Conservation (phyloP, 1,140 invertebrate genomes). For the Drosophila baimaii region DNA sequence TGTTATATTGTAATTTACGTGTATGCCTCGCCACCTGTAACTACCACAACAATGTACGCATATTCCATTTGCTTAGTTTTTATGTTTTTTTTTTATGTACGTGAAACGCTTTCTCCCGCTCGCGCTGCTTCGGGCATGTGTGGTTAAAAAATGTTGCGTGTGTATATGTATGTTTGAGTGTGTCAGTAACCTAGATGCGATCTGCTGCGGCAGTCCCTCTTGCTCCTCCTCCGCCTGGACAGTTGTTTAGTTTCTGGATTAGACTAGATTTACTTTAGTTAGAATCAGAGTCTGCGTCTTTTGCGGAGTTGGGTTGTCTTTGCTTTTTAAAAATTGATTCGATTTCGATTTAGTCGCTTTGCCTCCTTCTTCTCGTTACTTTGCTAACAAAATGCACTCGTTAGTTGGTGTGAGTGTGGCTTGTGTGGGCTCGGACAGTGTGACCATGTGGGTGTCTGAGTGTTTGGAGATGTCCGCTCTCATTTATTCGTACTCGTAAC, state of each 20-base stretch:
- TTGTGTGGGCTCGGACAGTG: constrained; percentile 23
- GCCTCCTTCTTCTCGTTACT: constrained; percentile 14
- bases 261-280: constrained; percentile 16
- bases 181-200: constrained; percentile 58
- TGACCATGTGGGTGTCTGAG: constrained; percentile 12
- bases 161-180: constrained; percentile 10
- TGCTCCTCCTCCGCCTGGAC: constrained; percentile 34
- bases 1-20: constrained; percentile 77
- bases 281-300: constrained; percentile 19
- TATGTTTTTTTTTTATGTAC: constrained; percentile 55
- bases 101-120: constrained; percentile 41
- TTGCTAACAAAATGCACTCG: constrained; percentile 64
- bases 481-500: constrained; percentile 61
- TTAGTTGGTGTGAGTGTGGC: constrained; percentile 38
- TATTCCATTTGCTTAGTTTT: constrained; percentile 63
- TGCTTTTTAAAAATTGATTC: constrained; percentile 51
- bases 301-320: constrained; percentile 13
- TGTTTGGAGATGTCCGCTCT: constrained; percentile 16
- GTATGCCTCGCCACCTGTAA: constrained; percentile 65
- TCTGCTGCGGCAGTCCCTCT: constrained; percentile 18
- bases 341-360: constrained; percentile 31
- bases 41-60: constrained; percentile 81
- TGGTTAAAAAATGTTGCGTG: constrained; percentile 53
- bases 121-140: constrained; percentile 25
- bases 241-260: constrained; percentile 37